Evolutionary conservation across 2,888 invertebrate species (phyloP), one percentile per base, ranked within the genome.

Genomic region (Drosophila recens): DNA sequence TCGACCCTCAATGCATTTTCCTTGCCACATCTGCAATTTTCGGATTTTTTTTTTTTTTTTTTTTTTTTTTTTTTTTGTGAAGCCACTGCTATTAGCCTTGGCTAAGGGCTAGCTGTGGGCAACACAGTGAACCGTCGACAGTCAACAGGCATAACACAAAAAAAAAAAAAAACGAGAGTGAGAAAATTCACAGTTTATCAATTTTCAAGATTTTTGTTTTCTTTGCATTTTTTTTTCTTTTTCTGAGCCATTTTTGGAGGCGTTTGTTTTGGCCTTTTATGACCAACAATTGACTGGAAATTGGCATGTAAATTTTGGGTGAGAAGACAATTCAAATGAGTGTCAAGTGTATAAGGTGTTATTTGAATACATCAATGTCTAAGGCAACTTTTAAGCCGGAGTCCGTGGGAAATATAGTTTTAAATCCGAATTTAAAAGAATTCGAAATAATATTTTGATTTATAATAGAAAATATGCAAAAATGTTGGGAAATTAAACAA

Each of bases 181-280:
- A 89, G 90, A 90, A 90, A 88, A 90, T 82, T 82, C 80, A 80
- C 82, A 86, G 89, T 79, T 90, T 90, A 91, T 91, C 91, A 83
- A 87, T 79, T 85, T 81, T 75, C 52, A 57, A 81, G 90, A 90
- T 90, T 89, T 75, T 89, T 75, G 76, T 87, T 80, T 84, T 82
- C 83, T 75, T 80, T 87, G 78, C 69, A 77, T 72, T 13, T 20
- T 0, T 15, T 58, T 58, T 30, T 43, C 20, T 13, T 6, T 23
- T 3, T 17, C 70, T 33, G 27, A 40, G 73, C 79, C 73, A 71
- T 79, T 83, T 75, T 77, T 73, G 63, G 61, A 6, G 72, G n/a
- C 51, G 36, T 51, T 23, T 8, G 20, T 51, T 36, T 51, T 51
- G 51, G 51, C 51, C 51, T 51, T 36, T 51, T 51, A 20, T n/a